These are phyloP conservation scores for Daboia siamensis DNA, from an alignment of 2,113 vertebrate species.

Conservation along the genomic window DNA sequence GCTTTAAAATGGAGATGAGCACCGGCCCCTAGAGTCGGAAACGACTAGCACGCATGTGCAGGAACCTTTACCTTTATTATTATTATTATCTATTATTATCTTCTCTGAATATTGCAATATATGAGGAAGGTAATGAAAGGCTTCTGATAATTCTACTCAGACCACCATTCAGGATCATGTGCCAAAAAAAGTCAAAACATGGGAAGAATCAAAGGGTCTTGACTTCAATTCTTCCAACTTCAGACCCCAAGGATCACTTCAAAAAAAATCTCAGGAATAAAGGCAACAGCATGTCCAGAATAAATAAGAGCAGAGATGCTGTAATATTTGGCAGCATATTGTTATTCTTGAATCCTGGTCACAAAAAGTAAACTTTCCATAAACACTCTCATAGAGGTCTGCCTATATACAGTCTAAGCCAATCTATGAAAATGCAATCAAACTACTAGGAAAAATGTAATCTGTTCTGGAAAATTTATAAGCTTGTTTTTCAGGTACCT, in stretches of 20 bases:
- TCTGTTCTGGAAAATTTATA: not conserved
- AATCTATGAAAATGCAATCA: not conserved
- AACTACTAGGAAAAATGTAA: not conserved
- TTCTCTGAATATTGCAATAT: not conserved
- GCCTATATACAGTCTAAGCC: not conserved
- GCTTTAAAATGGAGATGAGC: no score
- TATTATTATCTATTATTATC: not conserved
- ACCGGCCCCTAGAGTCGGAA: no score
- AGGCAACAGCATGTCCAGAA: not conserved
- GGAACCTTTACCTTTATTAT: not conserved
- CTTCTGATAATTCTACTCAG: not conserved
- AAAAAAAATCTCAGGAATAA: not conserved
- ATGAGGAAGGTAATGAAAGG: not conserved
- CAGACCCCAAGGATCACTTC: not conserved
- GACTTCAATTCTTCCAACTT: not conserved
- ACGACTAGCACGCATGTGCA: no score
- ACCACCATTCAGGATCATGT: not conserved
- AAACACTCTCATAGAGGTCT: not conserved
- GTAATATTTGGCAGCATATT: not conserved
- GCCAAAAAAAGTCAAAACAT: not conserved
- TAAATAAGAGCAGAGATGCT: not conserved
- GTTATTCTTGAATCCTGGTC: not conserved
- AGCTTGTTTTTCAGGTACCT: not conserved
- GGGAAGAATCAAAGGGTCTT: not conserved
- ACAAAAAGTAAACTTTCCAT: not conserved